Conservation (phyloP, 1,140 invertebrate species). For the Parasteatoda tepidariorum region DNA sequence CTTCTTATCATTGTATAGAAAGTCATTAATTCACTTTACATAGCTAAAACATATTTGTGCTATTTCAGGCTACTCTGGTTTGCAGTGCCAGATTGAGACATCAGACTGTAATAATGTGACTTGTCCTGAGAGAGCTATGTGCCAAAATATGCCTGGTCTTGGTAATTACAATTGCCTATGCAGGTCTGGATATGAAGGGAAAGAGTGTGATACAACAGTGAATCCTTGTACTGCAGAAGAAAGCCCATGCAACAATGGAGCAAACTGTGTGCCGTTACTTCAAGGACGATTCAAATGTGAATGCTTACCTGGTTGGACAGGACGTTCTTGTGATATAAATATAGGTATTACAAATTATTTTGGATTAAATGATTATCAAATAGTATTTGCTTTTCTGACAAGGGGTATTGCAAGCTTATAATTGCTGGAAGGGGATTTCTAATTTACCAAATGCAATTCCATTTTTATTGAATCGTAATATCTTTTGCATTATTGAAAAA, state of each 20-base stretch:
- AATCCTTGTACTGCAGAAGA: conserved; percentile 82
- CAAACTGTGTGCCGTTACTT: conserved; percentile 88
- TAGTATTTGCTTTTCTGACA: no score
- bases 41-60: no score
- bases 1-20: no score
- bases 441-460: no score
- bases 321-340: conserved; percentile 92
- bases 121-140: conserved; percentile 95
- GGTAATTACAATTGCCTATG: conserved; percentile 90
- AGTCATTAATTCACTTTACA: no score
- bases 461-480: no score
- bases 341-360: conserved; percentile 68
- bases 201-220: conserved; percentile 73
- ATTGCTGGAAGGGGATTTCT: no score
- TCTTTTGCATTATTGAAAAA: no score
- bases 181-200: conserved; percentile 88
- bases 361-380: no score
- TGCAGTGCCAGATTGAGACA: conserved; percentile 93
- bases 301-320: conserved; percentile 94
- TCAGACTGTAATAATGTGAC: conserved; percentile 89
- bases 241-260: conserved; percentile 76
- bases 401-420: no score
- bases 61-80: conserved; percentile 83
- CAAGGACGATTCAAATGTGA: conserved; percentile 90
- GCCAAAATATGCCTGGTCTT: conserved; percentile 92